Evolutionary conservation across 2,113 vertebrate species (phyloP).

Genomic region (Psilopsiagon aurifrons): DNA sequence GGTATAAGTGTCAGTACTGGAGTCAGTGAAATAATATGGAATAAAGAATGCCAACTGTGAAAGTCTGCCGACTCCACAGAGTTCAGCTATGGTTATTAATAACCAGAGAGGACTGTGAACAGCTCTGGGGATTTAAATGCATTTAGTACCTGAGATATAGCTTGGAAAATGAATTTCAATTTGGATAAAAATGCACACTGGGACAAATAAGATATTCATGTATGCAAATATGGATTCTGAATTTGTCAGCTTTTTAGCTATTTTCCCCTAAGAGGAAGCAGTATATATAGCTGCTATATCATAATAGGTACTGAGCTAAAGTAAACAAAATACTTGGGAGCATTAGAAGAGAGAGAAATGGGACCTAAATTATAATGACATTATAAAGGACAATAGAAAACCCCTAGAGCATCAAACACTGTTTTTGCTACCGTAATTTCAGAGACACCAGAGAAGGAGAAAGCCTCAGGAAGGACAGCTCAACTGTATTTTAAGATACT

Average conservation of each 20-base stretch:
- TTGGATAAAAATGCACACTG: background rate
- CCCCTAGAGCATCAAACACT: background rate
- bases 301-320: background rate
- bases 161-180: background rate
- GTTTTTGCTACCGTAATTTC: background rate
- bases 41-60: background rate
- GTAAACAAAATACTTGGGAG: constrained; percentile 22
- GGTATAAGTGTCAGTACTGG: background rate
- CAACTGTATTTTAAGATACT: background rate
- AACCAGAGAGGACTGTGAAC: background rate
- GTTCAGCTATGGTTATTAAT: background rate
- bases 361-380: background rate
- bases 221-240: background rate
- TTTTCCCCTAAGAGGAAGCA: background rate
- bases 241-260: background rate
- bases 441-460: background rate
- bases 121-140: background rate
- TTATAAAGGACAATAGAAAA: background rate
- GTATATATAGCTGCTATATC: background rate
- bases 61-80: background rate
- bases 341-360: constrained; percentile 1
- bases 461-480: background rate
- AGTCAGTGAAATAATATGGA: fast-evolving
- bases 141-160: background rate
- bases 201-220: constrained; percentile 4